phyloP scores from a whole-genome alignment of 2,113 vertebrate species.

The Microcebus ravelobensis region DNA sequence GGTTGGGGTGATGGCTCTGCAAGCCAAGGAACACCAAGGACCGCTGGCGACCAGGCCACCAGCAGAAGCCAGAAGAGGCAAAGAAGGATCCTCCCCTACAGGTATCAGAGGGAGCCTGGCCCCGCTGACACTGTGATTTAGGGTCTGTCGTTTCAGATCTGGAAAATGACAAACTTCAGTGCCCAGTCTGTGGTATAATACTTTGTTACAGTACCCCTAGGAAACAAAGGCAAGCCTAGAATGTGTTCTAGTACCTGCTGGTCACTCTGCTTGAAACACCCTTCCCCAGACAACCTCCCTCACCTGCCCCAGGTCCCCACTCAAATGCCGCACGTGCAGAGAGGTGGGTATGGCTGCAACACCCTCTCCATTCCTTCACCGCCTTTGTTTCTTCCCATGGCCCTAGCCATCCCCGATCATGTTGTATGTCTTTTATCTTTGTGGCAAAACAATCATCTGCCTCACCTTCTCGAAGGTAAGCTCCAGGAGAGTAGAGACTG shows the following conservation, averaged over 20 bases:
- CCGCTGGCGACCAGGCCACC: no score
- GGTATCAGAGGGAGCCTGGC: neutral
- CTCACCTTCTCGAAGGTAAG: neutral
- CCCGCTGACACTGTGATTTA: neutral
- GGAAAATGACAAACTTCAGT: neutral
- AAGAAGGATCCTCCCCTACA: neutral
- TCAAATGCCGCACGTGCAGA: neutral
- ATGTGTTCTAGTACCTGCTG: neutral
- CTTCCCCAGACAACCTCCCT: neutral
- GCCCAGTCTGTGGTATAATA: no score
- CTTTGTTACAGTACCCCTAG: neutral
- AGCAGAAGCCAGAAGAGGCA: neutral
- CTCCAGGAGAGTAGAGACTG: neutral
- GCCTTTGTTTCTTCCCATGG: neutral
- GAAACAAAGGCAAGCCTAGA: neutral
- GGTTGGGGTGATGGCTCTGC: no score
- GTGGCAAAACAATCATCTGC: neutral
- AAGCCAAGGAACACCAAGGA: neutral
- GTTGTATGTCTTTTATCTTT: neutral
- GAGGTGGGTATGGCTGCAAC: rapidly evolving
- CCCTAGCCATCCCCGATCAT: neutral
- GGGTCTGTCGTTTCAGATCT: neutral
- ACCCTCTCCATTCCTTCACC: neutral
- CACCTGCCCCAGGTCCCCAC: neutral
- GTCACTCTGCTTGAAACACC: neutral